Evolutionary conservation across 1,140 invertebrate genomes (phyloP).

Genomic region (Globodera rostochiensis): DNA sequence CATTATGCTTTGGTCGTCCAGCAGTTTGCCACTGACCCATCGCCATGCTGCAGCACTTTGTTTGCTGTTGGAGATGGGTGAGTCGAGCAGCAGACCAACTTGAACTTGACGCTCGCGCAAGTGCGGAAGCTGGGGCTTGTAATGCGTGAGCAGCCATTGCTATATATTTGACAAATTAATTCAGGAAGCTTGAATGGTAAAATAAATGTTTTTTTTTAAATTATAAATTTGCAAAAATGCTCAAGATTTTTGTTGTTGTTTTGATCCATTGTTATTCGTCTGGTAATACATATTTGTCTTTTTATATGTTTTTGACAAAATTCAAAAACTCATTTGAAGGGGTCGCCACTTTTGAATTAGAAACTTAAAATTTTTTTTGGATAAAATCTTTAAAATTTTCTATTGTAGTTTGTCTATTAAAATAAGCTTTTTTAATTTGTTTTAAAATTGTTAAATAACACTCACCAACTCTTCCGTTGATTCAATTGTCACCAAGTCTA

Average conservation of each 20-base stretch:
- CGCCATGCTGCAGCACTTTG: slow-evolving; percentile 36
- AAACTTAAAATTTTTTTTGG: neutral
- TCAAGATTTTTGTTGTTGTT: too few species aligned
- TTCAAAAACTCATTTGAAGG: neutral
- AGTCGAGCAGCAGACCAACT: slow-evolving; percentile 42
- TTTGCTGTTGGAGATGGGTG: neutral
- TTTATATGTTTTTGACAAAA: slow-evolving; percentile 17
- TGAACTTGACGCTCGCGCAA: slow-evolving; percentile 51
- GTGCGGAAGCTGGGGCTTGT: slow-evolving; percentile 41
- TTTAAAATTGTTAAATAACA: neutral
- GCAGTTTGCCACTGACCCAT: slow-evolving; percentile 41
- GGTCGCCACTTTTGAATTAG: neutral
- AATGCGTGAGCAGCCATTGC: slow-evolving; percentile 52
- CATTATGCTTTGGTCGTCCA: slow-evolving; percentile 36
- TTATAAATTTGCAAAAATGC: neutral
- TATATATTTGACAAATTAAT: neutral
- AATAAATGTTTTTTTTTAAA: neutral
- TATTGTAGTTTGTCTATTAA: too few species aligned
- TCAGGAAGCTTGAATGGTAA: neutral
- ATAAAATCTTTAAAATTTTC: too few species aligned
- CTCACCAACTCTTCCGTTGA: slow-evolving; percentile 44
- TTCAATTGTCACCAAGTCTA: slow-evolving; percentile 46
- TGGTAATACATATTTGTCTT: neutral
- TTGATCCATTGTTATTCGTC: neutral
- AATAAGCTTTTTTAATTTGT: too few species aligned